Percentiles rank a stretch among this genome's conserved stretches.
phyloP scores from a whole-genome alignment of 2,888 invertebrate genomes.

The Polymixis flavicincta region DNA sequence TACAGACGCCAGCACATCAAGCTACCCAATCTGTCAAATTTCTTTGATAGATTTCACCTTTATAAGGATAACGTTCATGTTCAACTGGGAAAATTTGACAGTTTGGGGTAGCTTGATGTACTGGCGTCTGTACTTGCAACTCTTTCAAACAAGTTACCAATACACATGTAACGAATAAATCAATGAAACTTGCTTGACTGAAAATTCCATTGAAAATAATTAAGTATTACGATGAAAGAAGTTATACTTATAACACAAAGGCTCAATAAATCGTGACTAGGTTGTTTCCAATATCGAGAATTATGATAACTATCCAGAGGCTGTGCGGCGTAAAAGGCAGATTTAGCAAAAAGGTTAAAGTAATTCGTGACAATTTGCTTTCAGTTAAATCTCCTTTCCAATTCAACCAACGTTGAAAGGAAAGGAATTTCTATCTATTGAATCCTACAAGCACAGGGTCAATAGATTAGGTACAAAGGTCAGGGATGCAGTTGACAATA shows the following conservation, averaged over 20 bases:
- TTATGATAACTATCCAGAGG: background rate
- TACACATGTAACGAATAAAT: background rate
- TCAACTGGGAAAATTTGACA: too few relatives aligned
- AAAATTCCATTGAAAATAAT: background rate
- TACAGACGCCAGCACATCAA: too few relatives aligned
- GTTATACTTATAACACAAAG: constrained; percentile 8
- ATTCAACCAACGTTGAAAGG: background rate
- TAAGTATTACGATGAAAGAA: constrained; percentile 5
- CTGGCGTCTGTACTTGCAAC: too few relatives aligned
- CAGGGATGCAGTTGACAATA: constrained; percentile 48
- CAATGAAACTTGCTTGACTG: background rate
- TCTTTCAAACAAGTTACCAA: background rate
- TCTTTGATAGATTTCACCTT: too few relatives aligned
- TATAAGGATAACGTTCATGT: too few relatives aligned
- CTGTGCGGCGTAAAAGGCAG: background rate
- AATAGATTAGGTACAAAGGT: constrained; percentile 34
- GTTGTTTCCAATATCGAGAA: constrained; percentile 1
- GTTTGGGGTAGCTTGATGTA: too few relatives aligned
- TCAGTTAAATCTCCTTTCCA: constrained; percentile 2
- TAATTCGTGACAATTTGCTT: background rate
- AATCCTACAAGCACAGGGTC: constrained; percentile 11
- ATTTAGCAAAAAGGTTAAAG: constrained; percentile 22
- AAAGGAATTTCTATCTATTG: constrained; percentile 1
- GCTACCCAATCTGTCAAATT: too few relatives aligned
- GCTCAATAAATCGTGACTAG: constrained; percentile 7